phyloP scores from a whole-genome alignment of 2,888 invertebrate genomes.

The Poecilus cupreus region DNA sequence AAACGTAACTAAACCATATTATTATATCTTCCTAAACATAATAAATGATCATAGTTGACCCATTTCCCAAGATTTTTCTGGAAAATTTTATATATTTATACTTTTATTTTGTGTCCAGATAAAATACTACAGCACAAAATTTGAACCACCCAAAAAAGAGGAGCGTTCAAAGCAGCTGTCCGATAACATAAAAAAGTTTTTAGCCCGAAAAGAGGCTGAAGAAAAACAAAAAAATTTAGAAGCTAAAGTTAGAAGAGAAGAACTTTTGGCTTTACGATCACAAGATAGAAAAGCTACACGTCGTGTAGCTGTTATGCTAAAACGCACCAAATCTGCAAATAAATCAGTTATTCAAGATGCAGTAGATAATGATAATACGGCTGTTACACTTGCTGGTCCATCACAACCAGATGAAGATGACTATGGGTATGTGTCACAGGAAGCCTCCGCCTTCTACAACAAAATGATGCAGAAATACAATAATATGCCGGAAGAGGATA shows the following conservation, averaged over 20 bases:
- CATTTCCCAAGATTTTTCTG: slow-evolving; percentile 24
- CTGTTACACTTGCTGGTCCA: slow-evolving; percentile 83
- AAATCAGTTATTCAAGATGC: slow-evolving; percentile 91
- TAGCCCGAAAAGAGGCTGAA: slow-evolving; percentile 88
- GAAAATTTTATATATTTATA: slow-evolving; percentile 17
- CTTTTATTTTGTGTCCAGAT: slow-evolving; percentile 69
- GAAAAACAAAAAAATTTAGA: slow-evolving; percentile 80
- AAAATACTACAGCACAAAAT: slow-evolving; percentile 85
- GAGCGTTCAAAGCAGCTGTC: slow-evolving; percentile 82
- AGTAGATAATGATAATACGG: slow-evolving; percentile 83
- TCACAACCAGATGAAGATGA: slow-evolving; percentile 93
- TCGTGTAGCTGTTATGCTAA: slow-evolving; percentile 76
- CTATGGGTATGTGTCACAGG: slow-evolving; percentile 91
- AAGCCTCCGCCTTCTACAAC: slow-evolving; percentile 86
- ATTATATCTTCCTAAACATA: too few species aligned
- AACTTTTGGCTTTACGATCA: slow-evolving; percentile 77
- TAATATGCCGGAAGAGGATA: slow-evolving; percentile 82
- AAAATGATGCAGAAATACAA: slow-evolving; percentile 91
- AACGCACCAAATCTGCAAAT: slow-evolving; percentile 92
- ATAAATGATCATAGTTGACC: slow-evolving; percentile 39
- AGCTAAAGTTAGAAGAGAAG: slow-evolving; percentile 80
- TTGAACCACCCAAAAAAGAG: slow-evolving; percentile 88
- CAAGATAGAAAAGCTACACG: slow-evolving; percentile 72
- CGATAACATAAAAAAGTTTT: slow-evolving; percentile 87
- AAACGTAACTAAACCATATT: too few species aligned